phyloP scores from a whole-genome alignment of 2,113 vertebrate species.

The Lophura nycthemera region DNA sequence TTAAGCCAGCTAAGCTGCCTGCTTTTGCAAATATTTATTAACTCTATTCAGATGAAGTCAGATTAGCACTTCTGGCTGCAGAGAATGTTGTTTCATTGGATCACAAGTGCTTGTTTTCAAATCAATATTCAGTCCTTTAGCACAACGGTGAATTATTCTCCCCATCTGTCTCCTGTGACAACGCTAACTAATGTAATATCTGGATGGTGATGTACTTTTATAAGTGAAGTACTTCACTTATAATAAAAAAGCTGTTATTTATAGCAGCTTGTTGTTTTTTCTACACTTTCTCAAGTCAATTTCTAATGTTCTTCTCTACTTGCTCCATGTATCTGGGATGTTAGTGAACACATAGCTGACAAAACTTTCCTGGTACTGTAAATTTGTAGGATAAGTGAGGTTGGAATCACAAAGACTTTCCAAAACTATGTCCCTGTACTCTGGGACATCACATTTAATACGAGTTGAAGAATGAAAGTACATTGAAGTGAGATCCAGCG shows the following conservation, averaged over 20 bases:
- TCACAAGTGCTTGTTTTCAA: constrained; percentile 9
- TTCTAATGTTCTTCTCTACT: background rate
- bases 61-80: constrained; percentile 56
- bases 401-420: background rate
- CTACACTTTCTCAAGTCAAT: background rate
- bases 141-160: constrained; percentile 45
- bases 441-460: background rate
- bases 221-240: constrained; percentile 8
- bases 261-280: background rate
- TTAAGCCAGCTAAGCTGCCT: constrained; percentile 74
- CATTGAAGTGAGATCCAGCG: background rate
- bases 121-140: constrained; percentile 46
- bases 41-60: constrained; percentile 62
- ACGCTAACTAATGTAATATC: background rate
- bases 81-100: constrained; percentile 34
- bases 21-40: constrained; percentile 62
- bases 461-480: background rate
- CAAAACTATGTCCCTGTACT: background rate
- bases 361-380: background rate
- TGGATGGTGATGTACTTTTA: background rate
- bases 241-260: background rate
- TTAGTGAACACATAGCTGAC: background rate
- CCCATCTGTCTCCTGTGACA: constrained; percentile 21
- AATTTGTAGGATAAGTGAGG: background rate
- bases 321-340: background rate